phyloP scores from a whole-genome alignment of 2,888 invertebrate genomes.

The Ectemnius cavifrons region DNA sequence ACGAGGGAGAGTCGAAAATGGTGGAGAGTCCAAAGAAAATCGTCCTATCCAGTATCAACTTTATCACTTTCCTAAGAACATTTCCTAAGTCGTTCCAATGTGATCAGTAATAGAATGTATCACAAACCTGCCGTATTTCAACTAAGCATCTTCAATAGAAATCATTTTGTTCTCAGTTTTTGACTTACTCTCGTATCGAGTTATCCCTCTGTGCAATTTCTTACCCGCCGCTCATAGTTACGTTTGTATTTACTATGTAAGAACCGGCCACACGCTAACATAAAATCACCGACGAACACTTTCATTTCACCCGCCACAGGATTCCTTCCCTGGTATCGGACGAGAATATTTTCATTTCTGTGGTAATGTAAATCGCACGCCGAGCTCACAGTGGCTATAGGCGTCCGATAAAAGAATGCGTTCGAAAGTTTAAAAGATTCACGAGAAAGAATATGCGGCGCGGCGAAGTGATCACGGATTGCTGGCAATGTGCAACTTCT shows the following conservation, averaged over 20 bases:
- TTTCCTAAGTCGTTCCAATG: background rate
- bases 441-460: no score
- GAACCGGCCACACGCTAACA: slow-evolving; percentile 1
- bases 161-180: background rate
- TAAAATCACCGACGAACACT: background rate
- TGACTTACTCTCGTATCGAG: slow-evolving; percentile 5
- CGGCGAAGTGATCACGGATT: slow-evolving; percentile 7
- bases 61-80: background rate
- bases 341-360: slow-evolving; percentile 21
- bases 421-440: no score
- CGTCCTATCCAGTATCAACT: background rate
- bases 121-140: no score
- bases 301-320: background rate
- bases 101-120: background rate
- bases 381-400: no score
- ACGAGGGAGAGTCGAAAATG: slow-evolving; percentile 2
- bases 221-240: background rate
- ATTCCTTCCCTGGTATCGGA: background rate
- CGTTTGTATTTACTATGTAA: slow-evolving; percentile 5
- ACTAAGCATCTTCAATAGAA: no score
- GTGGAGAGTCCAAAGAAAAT: background rate
- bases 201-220: background rate
- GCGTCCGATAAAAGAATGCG: no score
- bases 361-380: slow-evolving; percentile 7
- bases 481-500: slow-evolving; percentile 47